Evolutionary conservation across 1,140 invertebrate genomes (phyloP).

Genomic region (Ceratitis capitata): DNA sequence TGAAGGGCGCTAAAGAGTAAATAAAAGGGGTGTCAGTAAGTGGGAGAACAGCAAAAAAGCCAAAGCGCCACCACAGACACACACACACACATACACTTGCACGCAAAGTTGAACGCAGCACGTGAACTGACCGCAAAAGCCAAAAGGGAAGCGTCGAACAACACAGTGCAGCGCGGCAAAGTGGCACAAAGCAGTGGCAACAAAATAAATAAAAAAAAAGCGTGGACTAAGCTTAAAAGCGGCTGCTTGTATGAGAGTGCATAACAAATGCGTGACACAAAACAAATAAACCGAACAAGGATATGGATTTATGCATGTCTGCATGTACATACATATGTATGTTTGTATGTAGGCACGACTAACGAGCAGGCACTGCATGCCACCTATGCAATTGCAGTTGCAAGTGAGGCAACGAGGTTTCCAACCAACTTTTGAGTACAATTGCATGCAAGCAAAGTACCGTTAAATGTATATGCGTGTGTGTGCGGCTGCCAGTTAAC

Average conservation of each 20-base stretch:
- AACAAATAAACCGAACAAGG: not conserved
- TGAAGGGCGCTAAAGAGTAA: not conserved
- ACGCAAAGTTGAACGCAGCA: not conserved
- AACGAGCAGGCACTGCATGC: not conserved
- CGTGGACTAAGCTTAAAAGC: not conserved
- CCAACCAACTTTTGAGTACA: not conserved
- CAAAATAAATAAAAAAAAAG: not conserved
- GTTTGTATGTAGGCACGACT: not conserved
- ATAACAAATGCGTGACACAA: not conserved
- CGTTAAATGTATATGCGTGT: not conserved
- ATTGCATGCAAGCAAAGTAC: slow-evolving; percentile 10
- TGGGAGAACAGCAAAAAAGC: not conserved
- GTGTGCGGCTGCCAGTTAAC: not conserved
- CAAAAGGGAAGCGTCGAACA: not conserved
- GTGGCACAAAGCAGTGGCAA: not conserved
- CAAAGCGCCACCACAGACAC: not conserved
- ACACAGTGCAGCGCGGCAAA: not conserved
- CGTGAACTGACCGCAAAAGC: slow-evolving; percentile 10
- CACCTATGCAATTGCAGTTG: not conserved
- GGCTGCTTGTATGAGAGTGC: not conserved
- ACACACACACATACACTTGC: too few species aligned
- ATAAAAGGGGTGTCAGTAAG: not conserved
- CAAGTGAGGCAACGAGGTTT: not conserved
- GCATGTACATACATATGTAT: not conserved
- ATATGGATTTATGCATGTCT: not conserved